Conservation (phyloP, 2,888 invertebrate species). For the Folsomia candida region DNA sequence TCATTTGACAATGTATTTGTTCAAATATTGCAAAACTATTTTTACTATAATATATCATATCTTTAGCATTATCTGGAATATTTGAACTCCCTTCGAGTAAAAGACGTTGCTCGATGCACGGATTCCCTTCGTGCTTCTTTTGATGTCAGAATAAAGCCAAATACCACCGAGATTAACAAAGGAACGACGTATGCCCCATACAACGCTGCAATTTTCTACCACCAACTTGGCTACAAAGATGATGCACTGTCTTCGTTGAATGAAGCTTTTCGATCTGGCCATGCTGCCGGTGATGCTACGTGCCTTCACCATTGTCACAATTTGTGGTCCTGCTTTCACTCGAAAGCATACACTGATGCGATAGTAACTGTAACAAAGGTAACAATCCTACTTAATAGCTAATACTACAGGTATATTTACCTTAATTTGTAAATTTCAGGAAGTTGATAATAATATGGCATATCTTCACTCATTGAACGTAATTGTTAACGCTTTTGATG, state of each 20-base stretch:
- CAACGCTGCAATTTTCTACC: constrained; percentile 46
- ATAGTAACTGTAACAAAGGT: constrained; percentile 33
- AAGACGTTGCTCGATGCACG: constrained; percentile 59
- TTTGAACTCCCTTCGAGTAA: constrained; percentile 79
- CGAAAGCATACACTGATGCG: constrained; percentile 41
- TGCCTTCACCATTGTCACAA: constrained; percentile 49
- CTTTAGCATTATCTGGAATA: constrained; percentile 86
- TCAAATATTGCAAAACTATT: no score
- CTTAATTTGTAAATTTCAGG: no score
- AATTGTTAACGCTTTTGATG: constrained; percentile 39
- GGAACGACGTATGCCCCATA: constrained; percentile 48
- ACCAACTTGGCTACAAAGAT: constrained; percentile 41
- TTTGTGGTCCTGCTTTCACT: constrained; percentile 43
- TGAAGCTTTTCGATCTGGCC: constrained; percentile 47
- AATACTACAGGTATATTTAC: no score
- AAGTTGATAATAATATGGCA: constrained; percentile 44
- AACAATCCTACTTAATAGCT: no score
- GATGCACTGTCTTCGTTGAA: constrained; percentile 43
- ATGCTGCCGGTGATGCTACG: constrained; percentile 42
- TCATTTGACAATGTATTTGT: no score
- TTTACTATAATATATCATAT: no score
- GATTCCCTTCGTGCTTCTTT: constrained; percentile 44
- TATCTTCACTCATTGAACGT: constrained; percentile 43
- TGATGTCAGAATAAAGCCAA: constrained; percentile 45
- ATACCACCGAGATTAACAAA: constrained; percentile 43